Base-by-base conservation (phyloP, 2,113 vertebrate genomes). In the Ophiodon elongatus region DNA sequence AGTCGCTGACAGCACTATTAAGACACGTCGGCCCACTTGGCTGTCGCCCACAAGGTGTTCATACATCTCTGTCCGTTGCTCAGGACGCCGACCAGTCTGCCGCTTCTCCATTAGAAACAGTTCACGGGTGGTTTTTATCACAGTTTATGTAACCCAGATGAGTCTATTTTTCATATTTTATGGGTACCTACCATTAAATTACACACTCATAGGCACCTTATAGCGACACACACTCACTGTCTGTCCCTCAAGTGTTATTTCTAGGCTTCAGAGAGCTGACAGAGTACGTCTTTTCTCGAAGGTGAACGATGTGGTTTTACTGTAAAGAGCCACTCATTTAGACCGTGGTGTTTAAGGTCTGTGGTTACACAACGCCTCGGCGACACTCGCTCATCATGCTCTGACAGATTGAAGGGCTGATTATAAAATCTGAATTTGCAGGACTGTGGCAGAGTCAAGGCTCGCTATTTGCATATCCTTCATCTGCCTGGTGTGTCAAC, bases 391-490 rank as follows among this genome's bases (percentile, higher is more conserved):
- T 94, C 97, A 97, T 96, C 95, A 94, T 35, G 62, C 95, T 96
- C 94, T 93, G 96, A 95, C 96, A 95, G 96, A 97, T 96, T 96
- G 96, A 97, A 97, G 96, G 96, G 96, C 96, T 97, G 96, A 97
- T 97, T 97, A 96, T 96, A 95, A 95, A 95, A 96, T 94, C 96
- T 95, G 95, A 96, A 94, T 96, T 95, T 95, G 45, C 93, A 95
- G 96, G 96, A 95, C 95, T 92, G 92, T 94, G 94, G 95, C 94
- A 93, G 94, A 94, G 91, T 94, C 96, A 92, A 66, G 95, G 54
- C 95, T 96, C 90, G 91, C 95, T 90, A 96, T 97, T 97, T 97
- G 95, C 96, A 97, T 97, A 97, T 97, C 95, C 96, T 97, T 97
- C 96, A 97, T 97, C 96, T 96, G 93, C 92, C 86, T 95, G 95